A percentile compares a stretch with the other conserved stretches of the same genome.
These are phyloP conservation scores for Marmota monax DNA, from an alignment of 2,113 vertebrate genomes.

Conservation along the genomic window DNA sequence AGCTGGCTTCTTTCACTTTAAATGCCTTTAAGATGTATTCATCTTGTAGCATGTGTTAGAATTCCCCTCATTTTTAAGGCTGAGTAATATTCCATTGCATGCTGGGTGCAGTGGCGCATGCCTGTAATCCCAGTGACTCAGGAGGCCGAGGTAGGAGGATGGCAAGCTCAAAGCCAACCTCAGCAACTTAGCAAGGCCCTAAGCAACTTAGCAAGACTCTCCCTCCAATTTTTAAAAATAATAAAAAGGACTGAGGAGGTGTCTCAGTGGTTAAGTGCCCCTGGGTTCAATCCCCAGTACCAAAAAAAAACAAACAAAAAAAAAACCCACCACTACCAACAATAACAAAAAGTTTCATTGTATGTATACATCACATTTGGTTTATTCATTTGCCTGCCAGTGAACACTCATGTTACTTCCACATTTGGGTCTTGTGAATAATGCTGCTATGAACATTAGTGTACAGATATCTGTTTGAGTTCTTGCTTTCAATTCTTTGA, in stretches of 20 bases:
- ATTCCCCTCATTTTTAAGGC: constrained; percentile 43
- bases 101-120: too few species aligned
- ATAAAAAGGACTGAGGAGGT: too few species aligned
- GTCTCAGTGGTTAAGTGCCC: too few species aligned
- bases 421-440: not conserved
- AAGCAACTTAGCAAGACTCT: too few species aligned
- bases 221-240: too few species aligned
- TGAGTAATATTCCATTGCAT: not conserved
- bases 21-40: not conserved
- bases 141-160: too few species aligned
- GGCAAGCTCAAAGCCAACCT: too few species aligned
- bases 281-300: too few species aligned
- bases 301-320: too few species aligned
- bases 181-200: too few species aligned
- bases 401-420: not conserved
- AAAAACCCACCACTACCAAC: too few species aligned
- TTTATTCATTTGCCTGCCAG: not conserved
- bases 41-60: not conserved
- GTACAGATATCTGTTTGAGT: not conserved
- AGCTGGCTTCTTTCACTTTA: not conserved
- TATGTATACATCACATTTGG: not conserved
- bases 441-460: not conserved
- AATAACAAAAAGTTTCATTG: not conserved
- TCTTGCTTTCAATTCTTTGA: not conserved
- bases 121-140: too few species aligned